Conservation (phyloP, 92 coral and sea anemone species). For the Epizoanthus rinbou region DNA sequence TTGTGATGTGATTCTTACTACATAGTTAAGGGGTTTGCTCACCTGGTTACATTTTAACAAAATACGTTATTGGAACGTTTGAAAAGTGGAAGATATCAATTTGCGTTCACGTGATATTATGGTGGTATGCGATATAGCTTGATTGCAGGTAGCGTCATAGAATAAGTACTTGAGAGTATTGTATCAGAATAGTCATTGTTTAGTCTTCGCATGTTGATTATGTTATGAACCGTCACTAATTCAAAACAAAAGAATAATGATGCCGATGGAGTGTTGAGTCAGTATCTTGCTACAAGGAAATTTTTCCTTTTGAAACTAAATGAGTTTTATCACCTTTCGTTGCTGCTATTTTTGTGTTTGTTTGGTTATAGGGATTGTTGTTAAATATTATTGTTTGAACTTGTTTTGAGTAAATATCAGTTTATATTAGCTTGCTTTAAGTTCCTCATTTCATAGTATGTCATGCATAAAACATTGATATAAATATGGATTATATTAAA, state of each 20-base stretch:
- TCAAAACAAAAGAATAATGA: background rate
- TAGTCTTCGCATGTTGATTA: slow-evolving; percentile 8
- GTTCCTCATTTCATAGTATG: background rate
- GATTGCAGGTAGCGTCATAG: slow-evolving; percentile 1
- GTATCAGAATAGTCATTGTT: background rate
- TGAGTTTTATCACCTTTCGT: background rate
- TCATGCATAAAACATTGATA: background rate
- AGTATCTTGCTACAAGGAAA: background rate
- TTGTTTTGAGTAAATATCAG: background rate
- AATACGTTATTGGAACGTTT: background rate
- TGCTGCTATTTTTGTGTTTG: background rate
- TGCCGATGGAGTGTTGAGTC: background rate
- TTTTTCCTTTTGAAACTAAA: background rate
- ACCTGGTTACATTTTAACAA: background rate
- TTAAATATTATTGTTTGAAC: background rate
- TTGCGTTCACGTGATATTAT: slow-evolving; percentile 7
- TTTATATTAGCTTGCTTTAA: background rate
- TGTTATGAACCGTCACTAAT: background rate
- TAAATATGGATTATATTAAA: no score
- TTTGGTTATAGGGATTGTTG: background rate
- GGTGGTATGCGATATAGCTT: background rate
- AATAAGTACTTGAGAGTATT: background rate
- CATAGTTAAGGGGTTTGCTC: background rate
- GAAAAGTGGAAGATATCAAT: background rate
- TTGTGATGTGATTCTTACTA: no score